Conservation (phyloP, 2,113 vertebrate genomes). For the Microcebus ravelobensis region DNA sequence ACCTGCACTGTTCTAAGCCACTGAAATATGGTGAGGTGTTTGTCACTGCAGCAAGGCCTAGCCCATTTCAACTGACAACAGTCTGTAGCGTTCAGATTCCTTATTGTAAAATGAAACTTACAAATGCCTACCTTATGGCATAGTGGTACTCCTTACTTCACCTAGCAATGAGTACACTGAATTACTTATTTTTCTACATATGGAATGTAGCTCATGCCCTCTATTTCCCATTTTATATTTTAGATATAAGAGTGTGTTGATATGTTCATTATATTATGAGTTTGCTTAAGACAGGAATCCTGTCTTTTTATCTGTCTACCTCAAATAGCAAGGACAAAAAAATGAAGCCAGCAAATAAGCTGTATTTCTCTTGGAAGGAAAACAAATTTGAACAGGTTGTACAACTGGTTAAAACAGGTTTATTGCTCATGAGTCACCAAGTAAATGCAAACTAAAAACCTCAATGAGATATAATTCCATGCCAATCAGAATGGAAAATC, state of each 20-base stretch:
- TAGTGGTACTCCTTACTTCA: no score
- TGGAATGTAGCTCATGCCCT: not conserved
- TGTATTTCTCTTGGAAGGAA: not conserved
- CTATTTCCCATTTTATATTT: not conserved
- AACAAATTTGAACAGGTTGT: conserved; percentile 44
- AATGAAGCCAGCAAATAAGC: not conserved
- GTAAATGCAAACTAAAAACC: not conserved
- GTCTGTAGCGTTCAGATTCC: not conserved
- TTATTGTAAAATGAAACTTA: not conserved
- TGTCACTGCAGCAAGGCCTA: not conserved
- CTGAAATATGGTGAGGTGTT: not conserved
- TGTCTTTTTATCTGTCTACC: not conserved
- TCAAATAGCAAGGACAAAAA: not conserved
- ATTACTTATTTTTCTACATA: not conserved
- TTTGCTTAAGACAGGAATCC: not conserved
- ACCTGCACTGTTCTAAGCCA: not conserved
- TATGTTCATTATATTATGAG: not conserved
- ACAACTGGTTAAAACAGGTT: conserved; percentile 57
- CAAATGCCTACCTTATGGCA: not conserved
- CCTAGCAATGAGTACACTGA: not conserved
- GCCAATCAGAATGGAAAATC: not conserved
- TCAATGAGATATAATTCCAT: not conserved
- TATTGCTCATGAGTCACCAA: conserved; percentile 47
- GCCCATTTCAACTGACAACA: not conserved
- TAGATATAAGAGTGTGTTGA: not conserved